Conservation (phyloP, 2,113 vertebrate genomes). For the Elephantulus edwardii region DNA sequence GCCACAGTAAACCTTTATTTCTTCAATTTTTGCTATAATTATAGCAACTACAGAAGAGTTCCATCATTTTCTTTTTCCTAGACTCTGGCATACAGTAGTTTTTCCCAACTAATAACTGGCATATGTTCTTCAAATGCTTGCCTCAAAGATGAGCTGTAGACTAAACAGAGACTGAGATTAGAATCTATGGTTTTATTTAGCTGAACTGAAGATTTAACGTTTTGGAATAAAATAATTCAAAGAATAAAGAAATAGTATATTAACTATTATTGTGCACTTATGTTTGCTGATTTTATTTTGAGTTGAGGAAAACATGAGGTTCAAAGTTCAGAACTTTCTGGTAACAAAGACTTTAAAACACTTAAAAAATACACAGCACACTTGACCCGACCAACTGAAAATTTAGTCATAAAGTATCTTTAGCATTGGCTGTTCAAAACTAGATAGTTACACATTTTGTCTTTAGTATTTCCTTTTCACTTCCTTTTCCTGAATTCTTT, state of each 20-base stretch:
- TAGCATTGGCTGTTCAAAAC: neutral
- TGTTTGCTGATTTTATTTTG: constrained; percentile 17
- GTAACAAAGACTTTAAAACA: neutral
- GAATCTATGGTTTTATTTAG: constrained; percentile 68
- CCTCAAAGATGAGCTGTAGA: constrained; percentile 77
- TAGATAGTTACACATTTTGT: too few relatives aligned
- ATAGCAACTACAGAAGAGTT: constrained; percentile 53
- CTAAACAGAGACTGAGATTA: constrained; percentile 77
- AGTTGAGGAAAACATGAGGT: neutral
- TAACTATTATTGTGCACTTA: neutral
- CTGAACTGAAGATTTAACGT: constrained; percentile 38
- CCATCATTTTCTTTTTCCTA: neutral
- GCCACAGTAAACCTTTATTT: constrained; percentile 36
- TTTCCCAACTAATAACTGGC: constrained; percentile 75
- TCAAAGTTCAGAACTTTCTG: neutral
- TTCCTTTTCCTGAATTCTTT: neutral
- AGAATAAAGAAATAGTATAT: neutral
- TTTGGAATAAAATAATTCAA: neutral
- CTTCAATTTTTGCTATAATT: constrained; percentile 51
- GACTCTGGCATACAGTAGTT: constrained; percentile 57
- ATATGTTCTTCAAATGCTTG: constrained; percentile 71
- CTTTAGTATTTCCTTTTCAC: neutral
- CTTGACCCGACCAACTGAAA: neutral
- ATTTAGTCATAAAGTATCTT: neutral
- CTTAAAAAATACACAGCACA: neutral